Percentiles rank a stretch among this genome's conserved stretches.
These are phyloP conservation scores for Limanda limanda DNA, from an alignment of 2,113 vertebrate genomes.

Conservation along the genomic window DNA sequence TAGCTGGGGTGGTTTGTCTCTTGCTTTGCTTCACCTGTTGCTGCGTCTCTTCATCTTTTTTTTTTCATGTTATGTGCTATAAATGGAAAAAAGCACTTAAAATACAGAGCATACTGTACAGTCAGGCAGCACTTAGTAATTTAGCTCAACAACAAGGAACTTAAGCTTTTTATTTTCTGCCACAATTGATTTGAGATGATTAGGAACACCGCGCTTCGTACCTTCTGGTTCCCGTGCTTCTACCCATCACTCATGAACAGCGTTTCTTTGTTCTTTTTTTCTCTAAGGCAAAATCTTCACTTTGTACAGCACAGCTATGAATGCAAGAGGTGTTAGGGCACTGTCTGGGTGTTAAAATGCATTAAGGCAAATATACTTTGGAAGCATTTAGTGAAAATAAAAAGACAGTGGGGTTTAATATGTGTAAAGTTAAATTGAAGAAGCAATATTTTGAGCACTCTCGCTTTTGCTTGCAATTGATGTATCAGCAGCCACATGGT, in stretches of 20 bases:
- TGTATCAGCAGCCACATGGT: conserved; percentile 28
- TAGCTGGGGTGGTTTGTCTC: conserved; percentile 17
- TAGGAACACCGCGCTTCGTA: conserved; percentile 37
- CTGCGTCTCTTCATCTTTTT: conserved; percentile 4
- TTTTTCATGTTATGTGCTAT: conserved; percentile 32
- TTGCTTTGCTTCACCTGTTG: conserved; percentile 57
- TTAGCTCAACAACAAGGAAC: conserved; percentile 41
- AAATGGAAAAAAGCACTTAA: conserved; percentile 49
- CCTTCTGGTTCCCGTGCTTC: conserved; percentile 19
- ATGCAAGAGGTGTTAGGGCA: conserved; percentile 40
- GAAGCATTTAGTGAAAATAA: conserved; percentile 20
- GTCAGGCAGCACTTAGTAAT: conserved; percentile 45
- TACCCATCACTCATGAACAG: conserved; percentile 32
- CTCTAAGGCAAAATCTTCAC: conserved; percentile 39
- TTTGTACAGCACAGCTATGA: conserved; percentile 47
- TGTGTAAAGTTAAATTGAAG: conserved; percentile 12
- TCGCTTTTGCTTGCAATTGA: conserved; percentile 21
- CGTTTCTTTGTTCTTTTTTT: conserved; percentile 7
- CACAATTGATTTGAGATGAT: conserved; percentile 26
- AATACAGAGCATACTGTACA: conserved; percentile 37
- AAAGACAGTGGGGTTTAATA: conserved; percentile 26
- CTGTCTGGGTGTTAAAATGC: conserved; percentile 41
- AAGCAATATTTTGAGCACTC: conserved; percentile 18
- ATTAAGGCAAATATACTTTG: conserved; percentile 32
- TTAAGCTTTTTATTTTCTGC: conserved; percentile 33